Evolutionary conservation across 2,797 vertebrate species (phyloP), one percentile per base, ranked within the genome.

Genomic region (Heterohyrax brucei): DNA sequence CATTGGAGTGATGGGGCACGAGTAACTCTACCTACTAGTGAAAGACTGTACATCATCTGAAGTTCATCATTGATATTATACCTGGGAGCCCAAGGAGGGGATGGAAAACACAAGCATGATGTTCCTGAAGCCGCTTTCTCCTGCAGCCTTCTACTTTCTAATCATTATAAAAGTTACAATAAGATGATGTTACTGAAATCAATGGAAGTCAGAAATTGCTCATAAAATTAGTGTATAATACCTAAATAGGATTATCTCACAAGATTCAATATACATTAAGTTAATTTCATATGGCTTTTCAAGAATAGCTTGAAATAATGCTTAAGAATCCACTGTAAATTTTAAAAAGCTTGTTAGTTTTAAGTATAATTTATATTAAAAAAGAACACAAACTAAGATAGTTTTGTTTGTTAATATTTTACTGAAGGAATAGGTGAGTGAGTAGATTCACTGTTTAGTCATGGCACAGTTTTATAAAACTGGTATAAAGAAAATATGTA

Each of bases 361-460:
- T 26, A 87, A 7, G 88, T 33, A 62, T 83, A 30, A 80, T 83
- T 93, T 80, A 64, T 89, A 48, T 81, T 5, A 26, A 24, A 93
- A 93, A 70, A 9, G 30, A 80, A 19, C 18, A 86, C 30, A 82
- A 73, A 24, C 14, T 8, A 62, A 79, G 7, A 19, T 78, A 33
- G n/a, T 66, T 84, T 86, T 68, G 3, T 82, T n/a, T 64, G 46
- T 19, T 84, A 84, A 30, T 61, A 83, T 9, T 91, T 83, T 79
- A 13, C 12, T 76, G 8, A 78, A 44, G 78, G 33, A 62, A 26
- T 59, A 6, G 7, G 44, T 44, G 39, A 1, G 46, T 76, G 28
- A 13, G 19, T 59, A 2, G 5, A 81, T 82, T 89, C 66, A 24
- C 16, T 59, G 12, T 76, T 4, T 39, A n/a, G 19, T 89, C 9